Evolutionary conservation across 2,797 vertebrate genomes (phyloP).

Genomic region (Lophotriccus pileatus): DNA sequence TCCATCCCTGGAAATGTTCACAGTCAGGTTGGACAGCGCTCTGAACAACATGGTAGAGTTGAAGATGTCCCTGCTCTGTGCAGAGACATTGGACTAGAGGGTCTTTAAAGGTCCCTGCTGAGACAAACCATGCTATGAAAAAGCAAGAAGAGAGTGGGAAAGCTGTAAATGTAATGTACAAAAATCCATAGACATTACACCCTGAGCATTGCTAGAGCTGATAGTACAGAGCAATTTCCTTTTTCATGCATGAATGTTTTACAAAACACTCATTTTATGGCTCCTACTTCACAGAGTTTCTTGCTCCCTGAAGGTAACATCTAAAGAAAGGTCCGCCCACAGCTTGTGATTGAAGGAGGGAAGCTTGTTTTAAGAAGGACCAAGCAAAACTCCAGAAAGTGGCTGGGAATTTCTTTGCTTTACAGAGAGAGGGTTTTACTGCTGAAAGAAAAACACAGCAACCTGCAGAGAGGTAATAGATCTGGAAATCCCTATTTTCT

Average conservation of each 20-base stretch:
- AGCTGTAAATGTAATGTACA: not conserved
- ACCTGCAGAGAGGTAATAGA: not conserved
- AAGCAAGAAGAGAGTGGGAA: not conserved
- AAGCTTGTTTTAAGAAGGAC: not conserved
- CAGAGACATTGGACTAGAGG: not conserved
- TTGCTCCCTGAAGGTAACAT: not conserved
- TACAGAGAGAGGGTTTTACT: not conserved
- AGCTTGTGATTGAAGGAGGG: not conserved
- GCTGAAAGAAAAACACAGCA: not conserved
- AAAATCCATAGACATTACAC: not conserved
- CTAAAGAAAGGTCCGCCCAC: not conserved
- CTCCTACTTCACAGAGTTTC: not conserved
- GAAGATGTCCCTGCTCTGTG: not conserved
- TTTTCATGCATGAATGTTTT: not conserved
- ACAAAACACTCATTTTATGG: not conserved
- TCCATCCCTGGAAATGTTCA: not conserved
- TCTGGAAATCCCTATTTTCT: not conserved
- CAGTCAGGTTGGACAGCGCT: fast-evolving
- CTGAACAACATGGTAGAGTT: not conserved
- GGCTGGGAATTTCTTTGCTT: not conserved
- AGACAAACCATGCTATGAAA: not conserved
- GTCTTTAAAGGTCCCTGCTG: not conserved
- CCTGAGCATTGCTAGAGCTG: not conserved
- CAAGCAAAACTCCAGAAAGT: not conserved
- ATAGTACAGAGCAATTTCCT: not conserved